Base-by-base conservation (phyloP, 2,113 vertebrate genomes). In the Callopanchax toddi region DNA sequence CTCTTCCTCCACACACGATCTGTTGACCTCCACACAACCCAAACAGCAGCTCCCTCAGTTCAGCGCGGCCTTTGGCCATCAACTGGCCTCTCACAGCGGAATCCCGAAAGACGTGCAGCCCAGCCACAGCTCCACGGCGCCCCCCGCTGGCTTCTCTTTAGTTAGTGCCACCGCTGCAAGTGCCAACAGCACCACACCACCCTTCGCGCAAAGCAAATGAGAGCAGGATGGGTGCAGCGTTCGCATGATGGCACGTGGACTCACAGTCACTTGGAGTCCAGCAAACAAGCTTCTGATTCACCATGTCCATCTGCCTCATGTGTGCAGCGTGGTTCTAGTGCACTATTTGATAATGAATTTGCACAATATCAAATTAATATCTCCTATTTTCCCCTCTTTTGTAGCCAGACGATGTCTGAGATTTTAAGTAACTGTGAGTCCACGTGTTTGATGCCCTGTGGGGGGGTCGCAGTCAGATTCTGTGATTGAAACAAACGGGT, bases 51-150 rank as follows among this genome's bases (percentile, higher is more conserved):
- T 99, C 87, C 97, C 97, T 71, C 97, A 99, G 91, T 99, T 99
- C 94, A 99, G 97, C 48, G 95, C 97, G 22, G 97, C 95, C 92
- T 99, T 99, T 0, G 97, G 97, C 89, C 96, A 97, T 89, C 97
- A 98, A 90, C 90, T 99, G 94, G 94, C 94, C 87, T 94, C 96
- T 73, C 97, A 98, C 91, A 98, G 97, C 83, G 97, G 97, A 91
- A 98, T 99, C 89, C 97, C 97, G 54, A 99, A 99, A 93, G 97
- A 99, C 87, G 93, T 98, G 87, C 97, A 99, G 92, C 96, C 97
- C 89, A 99, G 95, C 94, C 97, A 99, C 94, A 99, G 97, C 88
- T 99, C 97, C 53, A 98, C 94, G 72, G 97, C 96, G 39, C 97
- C 97, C 79, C 97, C 97, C 21, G 95, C 96, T 68, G 96, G 96